Base-by-base conservation (phyloP, 2,113 vertebrate species). In the Argyrosomus japonicus region DNA sequence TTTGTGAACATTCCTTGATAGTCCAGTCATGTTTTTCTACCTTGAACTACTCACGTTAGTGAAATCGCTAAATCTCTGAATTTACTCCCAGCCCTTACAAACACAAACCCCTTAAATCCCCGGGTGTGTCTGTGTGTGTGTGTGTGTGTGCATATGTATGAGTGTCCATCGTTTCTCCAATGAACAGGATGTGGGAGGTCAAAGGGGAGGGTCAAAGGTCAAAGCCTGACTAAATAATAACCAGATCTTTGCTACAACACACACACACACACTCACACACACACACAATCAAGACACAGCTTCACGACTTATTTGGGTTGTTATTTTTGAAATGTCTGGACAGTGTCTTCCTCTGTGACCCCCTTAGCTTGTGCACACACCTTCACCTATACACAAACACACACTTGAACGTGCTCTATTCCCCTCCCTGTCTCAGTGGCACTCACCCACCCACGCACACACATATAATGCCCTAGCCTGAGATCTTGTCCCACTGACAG, bases 191-290 rank as follows among this genome's bases (percentile, higher is more conserved):
- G 91, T 88, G 75, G 75, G 80, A 92, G 94, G 93, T 93, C 91
- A 95, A 85, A 89, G 81, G 77, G 81, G 68, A 83, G 62, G 91
- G 91, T 94, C 91, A 92, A 88, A 90, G 85, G 90, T 81, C 93
- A 91, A 90, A 86, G 91, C 81, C 88, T 84, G 86, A 93, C 88
- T 88, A 84, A 91, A 96, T 91, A 96, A 95, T 93, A 56, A 64
- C 93, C 90, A 81, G 86, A 79, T 92, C 83, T 75, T 88, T 87
- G 82, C 79, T 56, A 56, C 8, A 17, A 77, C 76, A 81, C 63
- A 63, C 75, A 62, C 51, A 71, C 76, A 83, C 54, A 70, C 48
- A 68, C 50, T 36, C 32, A 51, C 40, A 77, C 51, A 78, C 32
- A 50, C 58, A 67, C 50, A 71, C 6, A 81, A 69, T 79, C 68